Base-by-base conservation (phyloP, 2,888 invertebrate species). In the Encarsia formosa region DNA sequence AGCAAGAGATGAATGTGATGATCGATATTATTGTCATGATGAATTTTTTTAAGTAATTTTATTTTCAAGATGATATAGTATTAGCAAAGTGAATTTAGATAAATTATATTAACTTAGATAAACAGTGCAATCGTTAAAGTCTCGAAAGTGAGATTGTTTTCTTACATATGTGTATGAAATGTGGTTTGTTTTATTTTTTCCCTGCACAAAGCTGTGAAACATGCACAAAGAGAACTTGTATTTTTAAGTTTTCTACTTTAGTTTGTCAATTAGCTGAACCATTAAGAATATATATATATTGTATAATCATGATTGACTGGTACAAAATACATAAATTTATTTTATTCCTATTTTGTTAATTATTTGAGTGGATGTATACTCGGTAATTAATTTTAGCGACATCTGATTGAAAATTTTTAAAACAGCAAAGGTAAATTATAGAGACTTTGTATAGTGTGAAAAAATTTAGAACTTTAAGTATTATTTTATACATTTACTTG, bases 41-140 rank as follows among this genome's bases (percentile, higher is more conserved):
- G n/a, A n/a, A n/a, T n/a, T n/a, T n/a, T n/a, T n/a, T n/a, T n/a
- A n/a, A n/a, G n/a, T n/a, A n/a, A n/a, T n/a, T 46, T 54, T 22
- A 34, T 41, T 48, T 51, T 40, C 35, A 44, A 47, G 24, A 38
- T 8, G 24, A 49, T 45, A 34, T 41, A 55, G 46, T 26, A 32
- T 42, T 49, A 55, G 45, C 8, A 19, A 44, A 34, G 43, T 3
- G 37, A 54, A 46, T 57, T 65, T 51, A 65, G 65, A 59, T 61
- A 59, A 63, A 63, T 63, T 62, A 59, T 62, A 59, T 62, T 63
- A 60, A 58, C 65, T 68, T 65, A 66, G 61, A 65, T 64, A 62
- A 69, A 69, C 68, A 66, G 73, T 73, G 72, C 73, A 73, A 73
- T 73, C 63, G 63, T 67, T 46, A 29, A 34, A 19, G 16, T 55